phyloP scores from a whole-genome alignment of 2,888 invertebrate genomes.

The Polia nebulosa region DNA sequence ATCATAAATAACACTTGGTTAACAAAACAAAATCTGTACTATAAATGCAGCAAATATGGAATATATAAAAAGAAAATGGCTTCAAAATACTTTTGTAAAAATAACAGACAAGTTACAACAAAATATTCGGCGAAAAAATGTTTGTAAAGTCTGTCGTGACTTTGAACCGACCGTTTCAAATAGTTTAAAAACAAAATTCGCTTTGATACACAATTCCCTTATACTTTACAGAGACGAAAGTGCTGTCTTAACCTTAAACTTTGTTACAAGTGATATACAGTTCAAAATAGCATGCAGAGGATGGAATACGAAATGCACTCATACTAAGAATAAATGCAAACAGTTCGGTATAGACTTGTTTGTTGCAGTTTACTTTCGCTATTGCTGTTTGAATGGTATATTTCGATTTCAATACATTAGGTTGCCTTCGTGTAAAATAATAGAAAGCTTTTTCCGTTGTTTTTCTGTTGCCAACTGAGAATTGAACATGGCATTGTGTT shows the following conservation, averaged over 20 bases:
- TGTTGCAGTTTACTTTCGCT: slow-evolving; percentile 62
- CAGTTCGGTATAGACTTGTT: slow-evolving; percentile 54
- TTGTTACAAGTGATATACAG: slow-evolving; percentile 25
- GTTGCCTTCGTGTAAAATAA: slow-evolving; percentile 55
- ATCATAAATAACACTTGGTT: slow-evolving; percentile 8
- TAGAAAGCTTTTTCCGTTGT: slow-evolving; percentile 48
- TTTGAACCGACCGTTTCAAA: slow-evolving; percentile 44
- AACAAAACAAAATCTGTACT: slow-evolving; percentile 38
- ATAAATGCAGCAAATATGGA: slow-evolving; percentile 56
- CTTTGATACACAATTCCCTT: slow-evolving; percentile 57
- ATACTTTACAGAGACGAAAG: slow-evolving; percentile 32
- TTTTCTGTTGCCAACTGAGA: slow-evolving; percentile 47
- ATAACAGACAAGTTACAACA: slow-evolving; percentile 44
- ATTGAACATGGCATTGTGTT: slow-evolving; percentile 43
- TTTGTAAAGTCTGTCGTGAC: slow-evolving; percentile 47
- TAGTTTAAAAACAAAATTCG: slow-evolving; percentile 62
- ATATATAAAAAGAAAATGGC: slow-evolving; percentile 29
- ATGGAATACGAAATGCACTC: slow-evolving; percentile 56
- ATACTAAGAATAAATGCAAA: slow-evolving; percentile 62
- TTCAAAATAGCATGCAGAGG: slow-evolving; percentile 33
- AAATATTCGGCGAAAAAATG: slow-evolving; percentile 51
- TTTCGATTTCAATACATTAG: slow-evolving; percentile 57
- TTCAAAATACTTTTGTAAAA: slow-evolving; percentile 41
- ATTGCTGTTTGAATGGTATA: slow-evolving; percentile 53
- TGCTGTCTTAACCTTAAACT: slow-evolving; percentile 28